Evolutionary conservation across 2,113 vertebrate genomes (phyloP).

Genomic region (Poeciliopsis turrubarensis): DNA sequence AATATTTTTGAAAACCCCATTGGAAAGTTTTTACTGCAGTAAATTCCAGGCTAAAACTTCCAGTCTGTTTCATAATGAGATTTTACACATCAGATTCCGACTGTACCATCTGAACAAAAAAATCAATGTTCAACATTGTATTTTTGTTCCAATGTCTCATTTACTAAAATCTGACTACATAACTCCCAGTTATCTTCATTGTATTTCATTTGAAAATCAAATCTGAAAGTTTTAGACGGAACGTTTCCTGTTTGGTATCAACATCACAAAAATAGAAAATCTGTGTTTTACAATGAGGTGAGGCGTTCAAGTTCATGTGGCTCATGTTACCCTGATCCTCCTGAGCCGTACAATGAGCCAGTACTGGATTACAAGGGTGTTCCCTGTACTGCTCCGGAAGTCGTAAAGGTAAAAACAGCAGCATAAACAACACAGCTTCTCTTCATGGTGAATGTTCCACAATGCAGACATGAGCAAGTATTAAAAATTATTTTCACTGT

Average conservation of each 20-base stretch:
- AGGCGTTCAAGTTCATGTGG: conserved; percentile 10
- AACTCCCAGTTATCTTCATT: background rate
- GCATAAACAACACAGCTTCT: background rate
- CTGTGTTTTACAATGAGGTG: conserved; percentile 16
- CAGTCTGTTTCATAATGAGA: background rate
- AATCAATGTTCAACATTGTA: too few relatives aligned
- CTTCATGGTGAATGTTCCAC: background rate
- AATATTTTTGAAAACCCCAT: background rate
- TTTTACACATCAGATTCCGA: background rate
- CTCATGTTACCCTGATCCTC: conserved; percentile 54
- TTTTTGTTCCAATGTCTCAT: too few relatives aligned
- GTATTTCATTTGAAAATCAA: background rate
- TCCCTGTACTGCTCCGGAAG: background rate
- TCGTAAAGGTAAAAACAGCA: conserved; percentile 1
- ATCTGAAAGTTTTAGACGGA: too few relatives aligned
- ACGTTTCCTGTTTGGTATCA: too few relatives aligned
- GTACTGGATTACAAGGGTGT: conserved; percentile 48
- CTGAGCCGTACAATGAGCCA: conserved; percentile 16
- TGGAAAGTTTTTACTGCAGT: background rate
- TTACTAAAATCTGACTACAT: too few relatives aligned
- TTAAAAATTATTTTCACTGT: background rate
- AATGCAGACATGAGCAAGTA: background rate
- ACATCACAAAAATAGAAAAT: background rate
- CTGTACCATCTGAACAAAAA: too few relatives aligned
- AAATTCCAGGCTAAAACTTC: background rate